Percentiles rank a stretch among this genome's conserved stretches.
Conservation (phyloP, 2,888 invertebrate genomes). For the Spatulosminthurus flaviceps region DNA sequence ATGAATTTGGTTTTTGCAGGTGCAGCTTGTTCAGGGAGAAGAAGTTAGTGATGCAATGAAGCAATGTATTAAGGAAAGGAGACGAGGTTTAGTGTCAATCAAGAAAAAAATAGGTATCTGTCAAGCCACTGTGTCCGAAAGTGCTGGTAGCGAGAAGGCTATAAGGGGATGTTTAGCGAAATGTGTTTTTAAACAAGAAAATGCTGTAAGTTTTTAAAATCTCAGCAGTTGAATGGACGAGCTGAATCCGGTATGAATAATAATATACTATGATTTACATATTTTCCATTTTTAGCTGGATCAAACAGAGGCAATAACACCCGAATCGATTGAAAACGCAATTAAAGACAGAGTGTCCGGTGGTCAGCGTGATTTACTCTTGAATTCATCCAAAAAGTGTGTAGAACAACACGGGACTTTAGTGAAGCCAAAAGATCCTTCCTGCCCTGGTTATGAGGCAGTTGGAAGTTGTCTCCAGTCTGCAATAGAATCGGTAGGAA, state of each 20-base stretch:
- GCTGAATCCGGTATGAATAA: neutral
- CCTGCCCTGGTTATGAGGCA: conserved; percentile 28
- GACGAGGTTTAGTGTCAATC: conserved; percentile 25
- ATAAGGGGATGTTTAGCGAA: conserved; percentile 10
- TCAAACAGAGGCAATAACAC: neutral
- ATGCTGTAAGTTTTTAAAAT: conserved; percentile 25
- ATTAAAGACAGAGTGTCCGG: conserved; percentile 26
- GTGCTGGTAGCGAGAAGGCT: neutral
- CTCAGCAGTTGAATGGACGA: no score
- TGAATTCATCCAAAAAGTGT: conserved; percentile 4
- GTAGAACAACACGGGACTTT: neutral
- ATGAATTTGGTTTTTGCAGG: no score
- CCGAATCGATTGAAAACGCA: conserved; percentile 7
- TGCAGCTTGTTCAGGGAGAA: neutral
- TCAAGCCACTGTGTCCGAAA: neutral
- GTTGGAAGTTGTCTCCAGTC: conserved; percentile 24
- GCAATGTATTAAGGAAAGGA: conserved; percentile 21
- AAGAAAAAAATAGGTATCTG: conserved; percentile 22
- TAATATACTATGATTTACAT: neutral
- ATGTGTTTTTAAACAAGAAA: conserved; percentile 31
- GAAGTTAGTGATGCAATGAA: neutral
- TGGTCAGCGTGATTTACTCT: neutral
- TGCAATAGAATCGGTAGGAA: conserved; percentile 15
- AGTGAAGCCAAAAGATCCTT: neutral
- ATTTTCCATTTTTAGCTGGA: neutral